phyloP scores from a whole-genome alignment of 2,888 invertebrate species.

The Lasioglossum villosulum region DNA sequence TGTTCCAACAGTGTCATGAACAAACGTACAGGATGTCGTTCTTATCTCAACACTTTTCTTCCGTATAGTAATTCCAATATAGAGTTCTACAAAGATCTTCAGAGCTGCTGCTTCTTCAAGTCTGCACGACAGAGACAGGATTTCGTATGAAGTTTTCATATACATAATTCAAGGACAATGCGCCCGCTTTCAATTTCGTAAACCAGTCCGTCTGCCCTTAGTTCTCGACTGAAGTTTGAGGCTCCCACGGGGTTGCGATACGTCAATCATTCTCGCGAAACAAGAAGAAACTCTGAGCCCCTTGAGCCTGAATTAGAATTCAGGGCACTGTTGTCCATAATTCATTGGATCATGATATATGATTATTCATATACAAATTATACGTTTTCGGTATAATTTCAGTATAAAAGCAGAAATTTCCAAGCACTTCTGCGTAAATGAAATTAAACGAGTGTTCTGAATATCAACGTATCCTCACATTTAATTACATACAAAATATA shows the following conservation, averaged over 20 bases:
- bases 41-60: background rate
- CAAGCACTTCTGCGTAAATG: background rate
- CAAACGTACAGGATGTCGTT: background rate
- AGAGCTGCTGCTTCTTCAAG: background rate
- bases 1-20: background rate
- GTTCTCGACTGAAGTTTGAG: background rate
- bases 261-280: background rate
- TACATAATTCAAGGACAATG: conserved; percentile 6
- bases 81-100: background rate
- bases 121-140: background rate
- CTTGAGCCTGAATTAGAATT: background rate
- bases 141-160: background rate
- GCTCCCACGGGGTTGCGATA: background rate
- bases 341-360: background rate
- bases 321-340: conserved; percentile 1
- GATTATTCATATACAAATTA: background rate
- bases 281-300: conserved; percentile 15
- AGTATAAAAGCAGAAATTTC: background rate
- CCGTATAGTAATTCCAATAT: background rate
- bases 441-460: background rate
- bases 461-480: background rate
- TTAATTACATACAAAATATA: too few relatives aligned
- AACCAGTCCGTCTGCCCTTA: background rate
- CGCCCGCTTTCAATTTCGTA: conserved; percentile 13
- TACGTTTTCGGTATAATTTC: background rate